Percentiles rank a stretch among this genome's conserved stretches.
Evolutionary conservation across 2,888 invertebrate genomes (phyloP).

Genomic region (Athalia cordata): DNA sequence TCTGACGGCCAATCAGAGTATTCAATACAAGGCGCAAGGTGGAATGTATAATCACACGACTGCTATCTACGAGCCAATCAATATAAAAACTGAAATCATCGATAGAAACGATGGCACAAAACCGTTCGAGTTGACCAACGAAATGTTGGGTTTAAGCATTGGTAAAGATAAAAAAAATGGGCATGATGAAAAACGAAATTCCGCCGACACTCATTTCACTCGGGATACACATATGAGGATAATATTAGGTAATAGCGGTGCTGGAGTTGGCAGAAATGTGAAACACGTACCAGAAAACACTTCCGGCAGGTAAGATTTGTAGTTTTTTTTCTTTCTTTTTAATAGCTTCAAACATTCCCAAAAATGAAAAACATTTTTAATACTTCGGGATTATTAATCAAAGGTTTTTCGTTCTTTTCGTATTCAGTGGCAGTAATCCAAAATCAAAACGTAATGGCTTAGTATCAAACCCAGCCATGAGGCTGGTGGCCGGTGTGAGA

Average conservation of each 20-base stretch:
- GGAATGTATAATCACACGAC: constrained; percentile 65
- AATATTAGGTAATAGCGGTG: constrained; percentile 80
- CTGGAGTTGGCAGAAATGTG: constrained; percentile 69
- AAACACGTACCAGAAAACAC: constrained; percentile 66
- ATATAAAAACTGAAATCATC: constrained; percentile 69
- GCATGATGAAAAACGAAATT: constrained; percentile 69
- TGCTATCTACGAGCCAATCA: constrained; percentile 70
- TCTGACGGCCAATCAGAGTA: constrained; percentile 67
- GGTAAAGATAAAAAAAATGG: constrained; percentile 66
- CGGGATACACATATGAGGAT: constrained; percentile 95
- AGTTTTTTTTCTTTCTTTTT: not conserved
- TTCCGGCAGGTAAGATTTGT: constrained; percentile 61
- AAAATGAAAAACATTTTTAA: constrained; percentile 23
- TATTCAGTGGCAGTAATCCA: constrained; percentile 71
- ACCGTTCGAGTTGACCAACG: constrained; percentile 70
- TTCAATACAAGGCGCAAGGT: constrained; percentile 67
- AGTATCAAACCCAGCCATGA: constrained; percentile 90
- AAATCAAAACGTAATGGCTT: constrained; percentile 89
- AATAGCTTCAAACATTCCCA: not conserved
- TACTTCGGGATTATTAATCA: not conserved
- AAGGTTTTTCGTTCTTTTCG: constrained; percentile 20
- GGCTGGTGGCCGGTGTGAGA: constrained; percentile 85
- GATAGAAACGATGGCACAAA: constrained; percentile 65
- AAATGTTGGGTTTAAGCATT: constrained; percentile 68
- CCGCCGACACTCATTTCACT: constrained; percentile 88